Base-by-base conservation (phyloP, 2,113 vertebrate genomes). In the Micronycteris hirsuta region DNA sequence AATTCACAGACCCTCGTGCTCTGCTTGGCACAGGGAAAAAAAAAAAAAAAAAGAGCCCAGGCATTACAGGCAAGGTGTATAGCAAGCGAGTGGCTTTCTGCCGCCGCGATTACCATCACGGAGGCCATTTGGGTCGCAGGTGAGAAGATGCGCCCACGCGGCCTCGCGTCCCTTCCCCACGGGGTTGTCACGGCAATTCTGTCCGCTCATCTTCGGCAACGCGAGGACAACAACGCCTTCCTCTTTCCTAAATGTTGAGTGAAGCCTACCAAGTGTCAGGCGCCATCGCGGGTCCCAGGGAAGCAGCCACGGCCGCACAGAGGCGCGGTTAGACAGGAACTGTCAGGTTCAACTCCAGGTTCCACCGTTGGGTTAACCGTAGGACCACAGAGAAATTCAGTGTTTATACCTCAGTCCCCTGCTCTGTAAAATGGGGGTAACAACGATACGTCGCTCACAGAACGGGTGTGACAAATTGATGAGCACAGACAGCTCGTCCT, bases 261-360 rank as follows among this genome's bases (percentile, higher is more conserved):
- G 63, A 70, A 17, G 47, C 4, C 47, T 49, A 1, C 12, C n/a
- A 3, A 4, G 8, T 2, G 28, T 8, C 24, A 1, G 45, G 7
- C 12, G 28, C 11, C 10, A 0, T 15, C 24, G 28, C 14, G 56
- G 36, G 43, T 24, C 47, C 11, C 3, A 3, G 28, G 4, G 15
- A 47, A 41, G 16, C 36, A 6, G n/a, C 11, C 33, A 38, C n/a
- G 38, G 70, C 41, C 2, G 31, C 19, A 0, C 0, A 38, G 24
- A 82, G 77, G 4, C 2, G 0, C 3, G 49, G 38, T 22, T 11
- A 58, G 20, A 36, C 5, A 0, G 0, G 2, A 65, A 12, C 76
- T 3, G n/a, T 24, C 43, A 68, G 15, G 45, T 73, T 83, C 80
- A n/a, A 68, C 67, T 24, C n/a, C 38, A 36, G 47, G 63, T 22